Evolutionary conservation across 1,140 invertebrate species (phyloP), one percentile per base, ranked within the genome.

Genomic region (Cydia strobilella): DNA sequence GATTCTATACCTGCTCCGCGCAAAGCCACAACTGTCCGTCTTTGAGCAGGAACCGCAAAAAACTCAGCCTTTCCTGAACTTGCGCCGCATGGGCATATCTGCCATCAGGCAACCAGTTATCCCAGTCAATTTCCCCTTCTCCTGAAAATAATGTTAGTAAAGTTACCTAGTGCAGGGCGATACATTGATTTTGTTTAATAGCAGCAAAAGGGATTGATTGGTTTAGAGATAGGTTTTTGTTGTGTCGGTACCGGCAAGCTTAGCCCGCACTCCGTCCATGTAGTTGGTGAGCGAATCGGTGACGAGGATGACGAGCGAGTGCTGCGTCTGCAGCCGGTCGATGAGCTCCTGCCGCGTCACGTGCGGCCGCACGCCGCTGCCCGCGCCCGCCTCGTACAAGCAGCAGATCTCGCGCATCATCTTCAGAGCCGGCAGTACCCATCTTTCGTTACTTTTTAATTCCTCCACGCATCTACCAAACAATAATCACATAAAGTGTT

Each of bases 21-120:
- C 98, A 99, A 69, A 99, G 94, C 97, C 98, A 99, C 31, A 99
- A 90, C 90, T 98, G 97, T 25, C 98, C 98, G 94, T 99, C 98
- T 94, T 98, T 98, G 39, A 98, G 93, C 80, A 97, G 93, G 93
- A 98, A 98, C 89, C 98, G 95, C 72, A 99, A 94, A 94, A 99
- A 99, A 93, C 97, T 97, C 31, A 99, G 94, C 80, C 98, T 94
- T 93, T 99, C 98, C 85, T 98, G 96, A 54, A 99, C 97, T 93
- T 99, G 98, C 79, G 96, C 94, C 66, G 96, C 95, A 91, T 99
- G 98, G 84, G 97, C 97, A 93, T 98, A 99, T 76, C 98, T 94
- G 45, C 96, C 96, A 89, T 99, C 98, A 1, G 97, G 96, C 80
- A 96, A 94, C 91, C 98, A 97, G 77, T 94, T 95, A 42, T 95